Conservation (phyloP, 1,140 invertebrate genomes). For the Doryteuthis pealeii region DNA sequence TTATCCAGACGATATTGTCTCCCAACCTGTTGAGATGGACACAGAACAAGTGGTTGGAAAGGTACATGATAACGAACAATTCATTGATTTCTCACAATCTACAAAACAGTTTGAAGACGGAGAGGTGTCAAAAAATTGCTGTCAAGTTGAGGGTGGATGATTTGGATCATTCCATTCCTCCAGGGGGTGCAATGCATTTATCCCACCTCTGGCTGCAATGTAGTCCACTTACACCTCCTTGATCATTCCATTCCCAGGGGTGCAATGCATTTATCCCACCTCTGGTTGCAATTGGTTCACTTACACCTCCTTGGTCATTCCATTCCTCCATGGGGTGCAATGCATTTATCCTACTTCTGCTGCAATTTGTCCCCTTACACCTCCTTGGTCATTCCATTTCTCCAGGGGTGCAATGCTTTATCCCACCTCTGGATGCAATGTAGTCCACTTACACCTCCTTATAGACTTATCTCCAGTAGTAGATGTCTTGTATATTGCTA, state of each 20-base stretch:
- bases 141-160: not conserved
- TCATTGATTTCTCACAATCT: conserved; percentile 45
- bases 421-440: not conserved
- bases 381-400: not conserved
- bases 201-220: not conserved
- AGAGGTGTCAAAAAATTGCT: conserved; percentile 1
- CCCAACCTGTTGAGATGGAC: conserved; percentile 37
- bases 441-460: too few relatives aligned
- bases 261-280: conserved; percentile 2
- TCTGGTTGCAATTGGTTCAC: not conserved
- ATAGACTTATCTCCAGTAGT: too few relatives aligned
- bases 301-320: too few relatives aligned
- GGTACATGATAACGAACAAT: conserved; percentile 47
- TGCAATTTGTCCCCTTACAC: not conserved
- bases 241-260: not conserved
- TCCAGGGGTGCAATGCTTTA: not conserved
- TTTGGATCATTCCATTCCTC: not conserved
- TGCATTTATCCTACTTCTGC: not conserved
- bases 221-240: too few relatives aligned
- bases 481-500: too few relatives aligned
- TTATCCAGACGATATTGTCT: conserved; percentile 64
- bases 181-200: not conserved
- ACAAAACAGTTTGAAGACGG: conserved; percentile 41
- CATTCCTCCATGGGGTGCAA: not conserved
- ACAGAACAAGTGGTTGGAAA: conserved; percentile 41